Evolutionary conservation across 2,797 vertebrate species (phyloP), one percentile per base, ranked within the genome.

Genomic region (Leucoraja ocellata): DNA sequence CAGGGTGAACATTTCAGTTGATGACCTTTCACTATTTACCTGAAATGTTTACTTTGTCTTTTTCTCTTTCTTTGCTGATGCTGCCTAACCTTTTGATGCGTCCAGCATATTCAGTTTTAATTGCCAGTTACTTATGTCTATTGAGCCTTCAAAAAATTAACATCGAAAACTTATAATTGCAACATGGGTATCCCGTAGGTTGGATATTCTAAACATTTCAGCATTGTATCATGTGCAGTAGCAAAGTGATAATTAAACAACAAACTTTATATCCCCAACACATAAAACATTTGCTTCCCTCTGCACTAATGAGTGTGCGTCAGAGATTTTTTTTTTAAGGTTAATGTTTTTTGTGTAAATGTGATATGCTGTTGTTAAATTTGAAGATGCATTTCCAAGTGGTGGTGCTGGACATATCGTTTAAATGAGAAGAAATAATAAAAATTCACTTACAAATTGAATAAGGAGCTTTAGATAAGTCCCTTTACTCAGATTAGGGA

Each of bases 211-310:
- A 92, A 74, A 92, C 25, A 76, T 54, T 13, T 76, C 73, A 28
- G 13, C 39, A 58, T 58, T 54, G 71, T 76, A 46, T 65, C 16
- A 91, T 25, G 65, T 91, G 71, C 71, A 92, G 46, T 76, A 58
- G 71, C 65, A 14, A 92, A 92, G 90, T 92, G 90, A 92, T 54
- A 92, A 92, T 92, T 92, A 92, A 76, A 92, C 36, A 92, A 92
- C 32, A 76, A 92, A 54, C 71, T 76, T 92, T 74, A 39, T 71
- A 92, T 92, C 39, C 90, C 90, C 71, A 92, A 54, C 36, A 36
- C 54, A 92, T 92, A 92, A 92, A 76, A 39, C 39, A 92, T 46
- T 58, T 71, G 32, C 11, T 74, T 39, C 90, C 88, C 65, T 91
- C 14, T 65, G 10, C 88, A 73, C 23, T 73, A 92, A 76, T 92